Percentiles rank a stretch among this genome's conserved stretches.
These are phyloP conservation scores for Cliona cf. orientalis DNA, from an alignment of 37 sponge, comb jelly and placozoan species.

Conservation along the genomic window DNA sequence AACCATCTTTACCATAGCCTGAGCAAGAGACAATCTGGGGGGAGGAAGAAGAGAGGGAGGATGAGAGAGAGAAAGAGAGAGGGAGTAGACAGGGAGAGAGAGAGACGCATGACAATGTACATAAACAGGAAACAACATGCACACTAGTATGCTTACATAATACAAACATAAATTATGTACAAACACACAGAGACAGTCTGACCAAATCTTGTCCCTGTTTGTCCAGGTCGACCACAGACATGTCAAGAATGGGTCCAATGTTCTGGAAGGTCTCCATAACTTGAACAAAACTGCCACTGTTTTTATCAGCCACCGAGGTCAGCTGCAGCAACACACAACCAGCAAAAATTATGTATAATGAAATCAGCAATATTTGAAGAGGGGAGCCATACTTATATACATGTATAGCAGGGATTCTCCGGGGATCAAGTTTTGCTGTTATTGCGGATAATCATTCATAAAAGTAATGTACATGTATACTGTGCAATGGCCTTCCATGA, in stretches of 20 bases:
- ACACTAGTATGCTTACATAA: too few relatives aligned
- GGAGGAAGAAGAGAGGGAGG: not conserved
- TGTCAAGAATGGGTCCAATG: constrained; percentile 91
- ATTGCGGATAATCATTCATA: too few relatives aligned
- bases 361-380: too few relatives aligned
- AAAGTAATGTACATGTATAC: too few relatives aligned
- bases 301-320: constrained; percentile 17
- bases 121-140: not conserved
- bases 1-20: constrained; percentile 81
- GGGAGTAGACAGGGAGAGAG: not conserved
- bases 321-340: too few relatives aligned
- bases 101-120: not conserved
- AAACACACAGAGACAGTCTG: too few relatives aligned
- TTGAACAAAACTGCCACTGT: constrained; percentile 71
- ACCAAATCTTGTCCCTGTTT: constrained; percentile 88
- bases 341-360: too few relatives aligned
- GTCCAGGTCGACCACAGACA: constrained; percentile 91
- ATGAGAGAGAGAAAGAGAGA: constrained; percentile 19
- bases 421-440: too few relatives aligned
- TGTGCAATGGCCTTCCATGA: too few relatives aligned
- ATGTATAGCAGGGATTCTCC: too few relatives aligned
- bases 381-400: too few relatives aligned
- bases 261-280: constrained; percentile 82
- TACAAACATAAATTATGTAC: too few relatives aligned
- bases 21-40: constrained; percentile 90